Percentiles rank a stretch among this genome's conserved stretches.
Conservation (phyloP, 2,113 vertebrate species). For the Catharus bicknelli region DNA sequence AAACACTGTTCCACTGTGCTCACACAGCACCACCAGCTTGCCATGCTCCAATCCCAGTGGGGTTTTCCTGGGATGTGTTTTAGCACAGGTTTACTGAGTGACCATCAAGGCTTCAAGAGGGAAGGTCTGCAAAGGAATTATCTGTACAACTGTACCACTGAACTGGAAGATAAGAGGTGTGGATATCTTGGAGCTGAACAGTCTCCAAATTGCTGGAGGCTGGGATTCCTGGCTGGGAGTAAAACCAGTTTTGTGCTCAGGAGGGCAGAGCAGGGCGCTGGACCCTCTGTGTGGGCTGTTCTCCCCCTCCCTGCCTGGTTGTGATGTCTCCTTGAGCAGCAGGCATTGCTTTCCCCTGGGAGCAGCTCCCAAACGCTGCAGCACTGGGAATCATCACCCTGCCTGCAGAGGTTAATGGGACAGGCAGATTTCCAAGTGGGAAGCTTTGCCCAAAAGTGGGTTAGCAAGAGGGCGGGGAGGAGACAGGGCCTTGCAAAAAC, state of each 20-base stretch:
- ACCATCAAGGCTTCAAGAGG: not conserved
- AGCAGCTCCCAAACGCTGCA: not conserved
- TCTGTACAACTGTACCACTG: not conserved
- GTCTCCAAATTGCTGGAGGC: not conserved
- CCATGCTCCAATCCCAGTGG: not conserved
- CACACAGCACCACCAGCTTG: not conserved
- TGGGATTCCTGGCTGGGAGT: not conserved
- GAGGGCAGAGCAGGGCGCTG: not conserved
- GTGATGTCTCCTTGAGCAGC: not conserved
- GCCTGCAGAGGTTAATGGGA: constrained; percentile 21
- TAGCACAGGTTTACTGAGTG: not conserved
- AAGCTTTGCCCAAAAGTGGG: constrained; percentile 39
- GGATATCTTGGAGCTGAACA: not conserved
- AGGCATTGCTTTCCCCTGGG: not conserved
- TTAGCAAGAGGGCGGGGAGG: constrained; percentile 34
- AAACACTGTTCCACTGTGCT: not conserved
- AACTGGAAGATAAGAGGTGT: not conserved
- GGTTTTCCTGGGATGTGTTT: not conserved
- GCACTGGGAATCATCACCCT: not conserved
- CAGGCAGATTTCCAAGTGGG: constrained; percentile 30
- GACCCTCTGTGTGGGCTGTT: not conserved
- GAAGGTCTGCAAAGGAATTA: not conserved
- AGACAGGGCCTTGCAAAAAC: not conserved
- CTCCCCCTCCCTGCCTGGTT: not conserved
- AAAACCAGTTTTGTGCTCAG: not conserved